These are phyloP conservation scores for Rhinoptilus africanus DNA, from an alignment of 2,113 vertebrate species.

Conservation along the genomic window DNA sequence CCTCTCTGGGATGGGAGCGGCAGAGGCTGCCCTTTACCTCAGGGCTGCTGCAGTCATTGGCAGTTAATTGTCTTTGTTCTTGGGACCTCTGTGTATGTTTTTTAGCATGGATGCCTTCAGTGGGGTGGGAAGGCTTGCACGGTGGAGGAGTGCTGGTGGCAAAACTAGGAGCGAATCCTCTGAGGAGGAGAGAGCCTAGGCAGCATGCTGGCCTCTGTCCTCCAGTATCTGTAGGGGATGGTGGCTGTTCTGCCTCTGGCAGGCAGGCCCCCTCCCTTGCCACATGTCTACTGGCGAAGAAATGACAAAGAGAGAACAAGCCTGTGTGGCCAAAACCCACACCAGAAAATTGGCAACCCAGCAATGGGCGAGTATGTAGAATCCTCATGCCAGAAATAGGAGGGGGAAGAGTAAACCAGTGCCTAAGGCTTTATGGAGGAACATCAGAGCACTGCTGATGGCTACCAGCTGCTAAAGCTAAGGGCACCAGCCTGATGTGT, in stretches of 20 bases:
- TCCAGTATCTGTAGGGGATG: background rate
- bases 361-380: background rate
- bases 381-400: background rate
- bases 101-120: background rate
- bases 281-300: background rate
- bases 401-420: background rate
- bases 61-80: background rate
- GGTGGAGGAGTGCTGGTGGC: background rate
- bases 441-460: background rate
- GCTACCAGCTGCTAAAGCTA: background rate
- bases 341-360: background rate
- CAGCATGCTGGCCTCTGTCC: background rate
- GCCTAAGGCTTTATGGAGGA: background rate
- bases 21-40: conserved; percentile 5
- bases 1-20: background rate
- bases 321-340: conserved; percentile 3
- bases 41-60: background rate
- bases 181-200: background rate
- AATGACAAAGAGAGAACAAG: background rate
- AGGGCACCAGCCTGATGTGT: background rate
- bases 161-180: background rate
- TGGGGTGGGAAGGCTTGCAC: fast-evolving
- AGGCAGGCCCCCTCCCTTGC: background rate
- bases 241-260: background rate
- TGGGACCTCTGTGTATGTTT: background rate